Evolutionary conservation across 2,113 vertebrate genomes (phyloP).

Genomic region (Oxygymnocypris stewartii): DNA sequence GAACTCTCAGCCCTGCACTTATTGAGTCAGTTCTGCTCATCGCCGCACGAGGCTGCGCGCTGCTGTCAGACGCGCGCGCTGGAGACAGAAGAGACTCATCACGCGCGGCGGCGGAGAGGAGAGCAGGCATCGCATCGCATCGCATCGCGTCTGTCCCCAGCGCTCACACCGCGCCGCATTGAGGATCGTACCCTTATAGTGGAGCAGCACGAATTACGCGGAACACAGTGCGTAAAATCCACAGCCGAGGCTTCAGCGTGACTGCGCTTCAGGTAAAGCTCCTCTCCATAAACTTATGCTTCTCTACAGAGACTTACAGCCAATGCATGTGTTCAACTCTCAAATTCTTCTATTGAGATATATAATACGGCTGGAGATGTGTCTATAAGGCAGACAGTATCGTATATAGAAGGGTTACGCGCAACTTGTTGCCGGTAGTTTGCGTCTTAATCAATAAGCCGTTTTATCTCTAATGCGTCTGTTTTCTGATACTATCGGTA

Average conservation of each 20-base stretch:
- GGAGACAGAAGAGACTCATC: conserved; percentile 29
- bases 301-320: background rate
- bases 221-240: conserved; percentile 42
- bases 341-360: background rate
- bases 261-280: conserved; percentile 28
- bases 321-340: background rate
- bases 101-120: conserved; percentile 16
- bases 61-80: conserved; percentile 30
- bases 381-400: background rate
- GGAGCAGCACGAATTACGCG: conserved; percentile 54
- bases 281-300: conserved; percentile 23
- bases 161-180: conserved; percentile 25
- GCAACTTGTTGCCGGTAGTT: conserved; percentile 45
- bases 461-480: background rate
- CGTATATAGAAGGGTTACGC: background rate
- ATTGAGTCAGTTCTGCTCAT: conserved; percentile 33
- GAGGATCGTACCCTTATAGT: conserved; percentile 66
- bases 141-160: background rate
- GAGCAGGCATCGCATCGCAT: conserved; percentile 17
- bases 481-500: background rate
- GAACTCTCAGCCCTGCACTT: conserved; percentile 8
- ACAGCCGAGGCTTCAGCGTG: conserved; percentile 29
- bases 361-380: background rate
- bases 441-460: conserved; percentile 1
- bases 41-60: conserved; percentile 50